Evolutionary conservation across 2,113 vertebrate species (phyloP), one percentile per base, ranked within the genome.

Genomic region (Cebidichthys violaceus): DNA sequence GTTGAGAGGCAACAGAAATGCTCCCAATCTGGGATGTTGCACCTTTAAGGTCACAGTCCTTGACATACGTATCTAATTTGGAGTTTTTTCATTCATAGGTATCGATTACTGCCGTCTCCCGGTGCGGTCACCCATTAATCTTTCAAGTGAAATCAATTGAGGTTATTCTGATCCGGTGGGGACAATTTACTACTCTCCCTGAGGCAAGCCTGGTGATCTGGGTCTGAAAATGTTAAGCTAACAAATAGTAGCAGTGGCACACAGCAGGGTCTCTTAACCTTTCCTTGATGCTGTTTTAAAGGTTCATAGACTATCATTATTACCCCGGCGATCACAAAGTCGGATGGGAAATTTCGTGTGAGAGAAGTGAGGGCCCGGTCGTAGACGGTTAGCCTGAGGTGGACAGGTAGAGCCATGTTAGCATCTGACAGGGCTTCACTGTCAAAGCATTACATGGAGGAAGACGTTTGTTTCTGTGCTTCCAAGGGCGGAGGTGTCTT

Each of bases 11-110:
- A 55, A 55, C 52, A 11, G 52, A 55, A n/a, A n/a, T 55, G 54
- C n/a, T 24, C n/a, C 54, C 54, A 55, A 55, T 55, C 9, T 24
- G 3, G 10, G 50, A 50, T 50, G 6, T 50, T 50, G 17, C 20
- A 20, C 47, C 18, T 52, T 22, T 52, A 9, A 47, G 85, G 82
- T 86, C 70, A 70, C 55, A 84, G 61, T 79, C 80, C 66, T 77
- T 67, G 73, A 85, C 79, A 83, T 55, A 68, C 24, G 79, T 72
- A 52, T 86, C 52, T 70, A 9, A 62, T 73, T 88, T 85, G 69
- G 15, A 75, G 52, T 62, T 59, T 65, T n/a, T 68, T 70, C 9
- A 47, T 55, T 69, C 67, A 66, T 50, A 18, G 50, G 18, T 64
- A 77, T 81, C 0, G 62, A 81, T 88, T 62, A 27, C 27, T 45